Percentiles rank a stretch among this genome's conserved stretches.
Evolutionary conservation across 2,888 invertebrate genomes (phyloP).

Genomic region (Mayetiola destructor): DNA sequence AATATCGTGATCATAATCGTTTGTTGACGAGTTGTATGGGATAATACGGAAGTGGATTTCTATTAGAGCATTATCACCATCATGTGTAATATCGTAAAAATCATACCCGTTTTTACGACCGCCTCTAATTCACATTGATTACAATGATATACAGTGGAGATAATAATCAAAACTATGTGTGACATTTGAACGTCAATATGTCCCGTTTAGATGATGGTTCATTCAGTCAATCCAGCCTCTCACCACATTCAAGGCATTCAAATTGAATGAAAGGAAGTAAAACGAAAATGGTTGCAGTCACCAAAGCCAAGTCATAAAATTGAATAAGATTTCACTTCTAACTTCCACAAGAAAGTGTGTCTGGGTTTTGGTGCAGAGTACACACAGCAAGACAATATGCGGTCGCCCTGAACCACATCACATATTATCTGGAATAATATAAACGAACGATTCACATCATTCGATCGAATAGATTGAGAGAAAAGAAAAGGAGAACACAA

Average conservation of each 20-base stretch:
- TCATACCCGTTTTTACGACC: not conserved
- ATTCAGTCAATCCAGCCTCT: slow-evolving; percentile 9
- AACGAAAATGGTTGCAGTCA: not conserved
- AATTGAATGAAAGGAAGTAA: not conserved
- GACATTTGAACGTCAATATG: slow-evolving; percentile 6
- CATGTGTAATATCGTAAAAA: not conserved
- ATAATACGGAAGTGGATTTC: not conserved
- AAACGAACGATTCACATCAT: too few species aligned
- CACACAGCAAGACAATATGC: not conserved
- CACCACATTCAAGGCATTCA: not conserved
- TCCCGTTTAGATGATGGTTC: not conserved
- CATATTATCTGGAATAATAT: slow-evolving; percentile 3
- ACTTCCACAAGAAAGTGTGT: not conserved
- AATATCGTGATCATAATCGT: too few species aligned
- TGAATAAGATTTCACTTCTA: not conserved
- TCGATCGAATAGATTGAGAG: too few species aligned
- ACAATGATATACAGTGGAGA: slow-evolving; percentile 1
- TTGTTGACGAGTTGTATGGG: not conserved
- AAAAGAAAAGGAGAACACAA: too few species aligned
- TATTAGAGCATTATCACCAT: too few species aligned
- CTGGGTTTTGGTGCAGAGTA: too few species aligned
- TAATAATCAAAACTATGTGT: slow-evolving; percentile 9
- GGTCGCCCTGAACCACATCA: slow-evolving; percentile 1
- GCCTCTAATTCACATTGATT: not conserved
- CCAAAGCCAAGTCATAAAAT: not conserved